Conservation (phyloP, 2,888 invertebrate species). For the Malthinus flaveolus region DNA sequence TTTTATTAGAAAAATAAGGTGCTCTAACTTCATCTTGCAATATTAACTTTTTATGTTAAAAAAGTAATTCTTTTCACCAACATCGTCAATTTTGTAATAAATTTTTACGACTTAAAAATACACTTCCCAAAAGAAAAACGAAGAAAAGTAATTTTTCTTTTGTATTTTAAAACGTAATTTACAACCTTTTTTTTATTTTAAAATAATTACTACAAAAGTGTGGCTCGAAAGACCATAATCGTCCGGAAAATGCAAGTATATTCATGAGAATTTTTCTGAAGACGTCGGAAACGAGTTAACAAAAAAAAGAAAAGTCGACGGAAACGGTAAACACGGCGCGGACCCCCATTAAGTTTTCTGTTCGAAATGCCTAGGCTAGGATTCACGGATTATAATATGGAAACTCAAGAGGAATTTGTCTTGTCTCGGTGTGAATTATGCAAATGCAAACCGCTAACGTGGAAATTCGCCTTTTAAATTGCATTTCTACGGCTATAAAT, state of each 20-base stretch:
- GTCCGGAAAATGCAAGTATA: conserved; percentile 25
- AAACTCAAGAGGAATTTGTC: conserved; percentile 51
- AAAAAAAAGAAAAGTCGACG: conserved; percentile 38
- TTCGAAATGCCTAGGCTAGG: conserved; percentile 41
- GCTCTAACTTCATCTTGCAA: too few species aligned
- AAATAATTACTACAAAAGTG: conserved; percentile 22
- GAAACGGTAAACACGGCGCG: conserved; percentile 47
- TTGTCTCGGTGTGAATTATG: conserved; percentile 53
- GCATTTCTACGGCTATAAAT: conserved; percentile 49
- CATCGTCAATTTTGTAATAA: too few species aligned
- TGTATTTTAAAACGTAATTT: too few species aligned
- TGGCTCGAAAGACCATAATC: conserved; percentile 23
- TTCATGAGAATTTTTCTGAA: conserved; percentile 27
- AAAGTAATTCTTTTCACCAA: too few species aligned
- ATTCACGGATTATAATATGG: conserved; percentile 48
- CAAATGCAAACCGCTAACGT: conserved; percentile 50
- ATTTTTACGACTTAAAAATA: too few species aligned
- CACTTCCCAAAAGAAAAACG: too few species aligned
- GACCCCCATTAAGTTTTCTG: conserved; percentile 48
- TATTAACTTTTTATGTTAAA: too few species aligned
- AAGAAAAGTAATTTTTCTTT: too few species aligned
- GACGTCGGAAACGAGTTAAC: conserved; percentile 34
- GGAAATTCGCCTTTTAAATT: conserved; percentile 51
- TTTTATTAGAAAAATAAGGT: too few species aligned
- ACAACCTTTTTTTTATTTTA: neutral